Evolutionary conservation across 2,888 invertebrate species (phyloP), one percentile per base, ranked within the genome.

Genomic region (Lycia hirtaria): DNA sequence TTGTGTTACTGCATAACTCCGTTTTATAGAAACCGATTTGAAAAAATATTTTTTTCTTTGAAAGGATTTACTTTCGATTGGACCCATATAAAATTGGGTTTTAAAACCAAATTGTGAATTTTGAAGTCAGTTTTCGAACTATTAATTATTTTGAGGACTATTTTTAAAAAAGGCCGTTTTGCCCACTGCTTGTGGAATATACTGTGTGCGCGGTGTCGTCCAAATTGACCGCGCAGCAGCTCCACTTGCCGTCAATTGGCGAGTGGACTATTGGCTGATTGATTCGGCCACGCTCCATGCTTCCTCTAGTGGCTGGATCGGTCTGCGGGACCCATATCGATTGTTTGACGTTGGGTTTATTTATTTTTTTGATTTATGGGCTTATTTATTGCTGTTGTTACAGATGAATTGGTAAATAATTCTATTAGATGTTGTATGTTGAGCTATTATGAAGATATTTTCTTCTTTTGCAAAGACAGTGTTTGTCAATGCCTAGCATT

Each of bases 221-320:
- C 53, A 56, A 73, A 72, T 72, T 77, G 73, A 70, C 67, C 67
- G 33, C 47, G 30, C 44, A 35, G 33, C 44, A 59, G 62, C 58
- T 56, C 74, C 82, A 81, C 80, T 83, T 83, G 76, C 69, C 70
- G 74, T 76, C 83, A 80, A 83, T 80, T 78, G 80, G 38, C 43
- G 71, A 72, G 65, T 66, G 57, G 62, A 44, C 59, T 71, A 79
- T 78, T 77, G 78, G 68, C 68, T 79, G 81, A 81, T 81, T 75
- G 82, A 79, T 82, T 65, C 64, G 55, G 64, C 62, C 66, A 66
- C 66, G 65, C 62, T 56, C 49, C 38, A 37, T 33, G 53, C 47
- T 62, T 63, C 62, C 64, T 60, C 56, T 51, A 56, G 49, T 15
- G 47, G 14, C 19, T 49, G 30, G 53, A 60, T 52, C 33, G 45